These are phyloP conservation scores for Lathamus discolor DNA, from an alignment of 2,113 vertebrate species.

Conservation along the genomic window DNA sequence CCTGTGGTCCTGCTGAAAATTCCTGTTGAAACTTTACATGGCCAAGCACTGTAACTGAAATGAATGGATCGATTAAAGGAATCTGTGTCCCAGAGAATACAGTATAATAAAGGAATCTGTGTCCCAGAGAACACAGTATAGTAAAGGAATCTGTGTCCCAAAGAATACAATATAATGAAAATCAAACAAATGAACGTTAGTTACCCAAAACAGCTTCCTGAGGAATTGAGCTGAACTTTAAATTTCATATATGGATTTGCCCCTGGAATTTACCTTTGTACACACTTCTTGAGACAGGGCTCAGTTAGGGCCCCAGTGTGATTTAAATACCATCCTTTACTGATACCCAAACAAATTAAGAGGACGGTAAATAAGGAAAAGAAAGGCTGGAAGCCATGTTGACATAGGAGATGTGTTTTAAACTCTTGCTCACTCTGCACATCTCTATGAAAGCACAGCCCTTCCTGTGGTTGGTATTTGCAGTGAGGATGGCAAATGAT, in stretches of 20 bases:
- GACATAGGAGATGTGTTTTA: neutral
- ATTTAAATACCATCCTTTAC: neutral
- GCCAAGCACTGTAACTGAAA: neutral
- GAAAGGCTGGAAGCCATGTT: neutral
- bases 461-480: neutral
- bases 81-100: neutral
- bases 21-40: neutral
- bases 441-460: neutral
- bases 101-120: too few species aligned
- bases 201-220: neutral
- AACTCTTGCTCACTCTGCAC: neutral
- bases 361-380: neutral
- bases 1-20: neutral
- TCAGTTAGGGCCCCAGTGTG: neutral
- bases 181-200: neutral
- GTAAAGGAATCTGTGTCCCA: neutral
- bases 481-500: neutral
- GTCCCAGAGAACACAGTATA: neutral
- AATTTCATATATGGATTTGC: neutral
- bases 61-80: neutral
- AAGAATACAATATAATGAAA: neutral
- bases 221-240: neutral
- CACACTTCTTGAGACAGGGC: accelerated
- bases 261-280: neutral
- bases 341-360: neutral